These are phyloP conservation scores for Operophtera brumata DNA, from an alignment of 2,888 invertebrate species.

Conservation along the genomic window DNA sequence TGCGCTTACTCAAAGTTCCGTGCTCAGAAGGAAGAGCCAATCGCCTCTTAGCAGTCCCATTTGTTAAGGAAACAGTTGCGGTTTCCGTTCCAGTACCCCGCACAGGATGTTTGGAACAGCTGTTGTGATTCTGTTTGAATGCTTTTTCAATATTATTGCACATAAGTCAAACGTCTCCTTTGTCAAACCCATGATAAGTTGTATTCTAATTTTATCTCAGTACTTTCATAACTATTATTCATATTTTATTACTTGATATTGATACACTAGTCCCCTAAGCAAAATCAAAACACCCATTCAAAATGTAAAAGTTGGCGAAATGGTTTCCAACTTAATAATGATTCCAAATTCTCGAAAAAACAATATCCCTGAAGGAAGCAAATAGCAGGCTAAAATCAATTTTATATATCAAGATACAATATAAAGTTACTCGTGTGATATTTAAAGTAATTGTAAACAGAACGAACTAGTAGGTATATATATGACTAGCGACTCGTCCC, in stretches of 20 bases:
- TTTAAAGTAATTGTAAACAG: not conserved
- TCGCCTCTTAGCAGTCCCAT: conserved; percentile 5
- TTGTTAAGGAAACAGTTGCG: conserved; percentile 17
- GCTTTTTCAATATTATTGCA: conserved; percentile 14
- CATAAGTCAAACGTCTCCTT: not conserved
- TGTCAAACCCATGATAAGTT: conserved; percentile 1
- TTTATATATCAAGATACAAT: too few relatives aligned
- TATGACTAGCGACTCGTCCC: too few relatives aligned
- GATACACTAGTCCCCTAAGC: too few relatives aligned
- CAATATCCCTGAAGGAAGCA: too few relatives aligned
- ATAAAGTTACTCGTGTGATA: not conserved
- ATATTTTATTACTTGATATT: too few relatives aligned
- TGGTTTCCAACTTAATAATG: too few relatives aligned
- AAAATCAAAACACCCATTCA: too few relatives aligned
- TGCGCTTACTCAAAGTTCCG: not conserved
- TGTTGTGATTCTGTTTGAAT: conserved; percentile 14
- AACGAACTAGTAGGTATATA: too few relatives aligned
- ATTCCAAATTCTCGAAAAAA: too few relatives aligned
- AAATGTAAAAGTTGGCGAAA: too few relatives aligned
- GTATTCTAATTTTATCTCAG: not conserved
- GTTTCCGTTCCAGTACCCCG: conserved; percentile 19
- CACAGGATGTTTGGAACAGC: conserved; percentile 20
- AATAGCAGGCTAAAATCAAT: too few relatives aligned
- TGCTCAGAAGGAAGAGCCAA: not conserved
- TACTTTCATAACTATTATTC: too few relatives aligned